phyloP scores from a whole-genome alignment of 2,113 vertebrate genomes.

The Electrona antarctica region DNA sequence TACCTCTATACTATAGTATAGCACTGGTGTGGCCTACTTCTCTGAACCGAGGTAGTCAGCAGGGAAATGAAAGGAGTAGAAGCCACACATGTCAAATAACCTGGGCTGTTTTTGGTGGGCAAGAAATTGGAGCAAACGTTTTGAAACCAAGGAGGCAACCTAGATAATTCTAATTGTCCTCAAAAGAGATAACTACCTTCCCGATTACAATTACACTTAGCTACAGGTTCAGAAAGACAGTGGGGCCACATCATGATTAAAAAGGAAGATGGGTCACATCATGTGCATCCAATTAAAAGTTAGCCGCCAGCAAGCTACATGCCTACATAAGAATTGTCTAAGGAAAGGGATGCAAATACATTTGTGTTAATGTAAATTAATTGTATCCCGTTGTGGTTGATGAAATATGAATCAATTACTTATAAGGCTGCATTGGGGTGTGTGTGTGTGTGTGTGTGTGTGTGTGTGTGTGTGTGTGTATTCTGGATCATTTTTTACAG shows the following conservation, averaged over 20 bases:
- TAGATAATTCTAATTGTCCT: slow-evolving; percentile 69
- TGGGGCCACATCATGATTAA: background rate
- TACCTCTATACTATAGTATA: slow-evolving; percentile 43
- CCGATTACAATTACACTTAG: background rate
- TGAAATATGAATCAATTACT: slow-evolving; percentile 72
- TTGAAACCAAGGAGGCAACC: slow-evolving; percentile 66
- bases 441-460: no score
- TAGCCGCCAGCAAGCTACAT: background rate
- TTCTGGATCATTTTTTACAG: slow-evolving; percentile 5
- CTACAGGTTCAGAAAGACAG: no score
- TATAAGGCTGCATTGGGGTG: slow-evolving; percentile 53
- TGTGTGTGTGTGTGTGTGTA: no score
- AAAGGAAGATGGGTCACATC: background rate
- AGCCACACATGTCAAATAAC: slow-evolving; percentile 75
- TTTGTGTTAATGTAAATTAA: slow-evolving; percentile 30
- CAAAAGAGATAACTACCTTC: slow-evolving; percentile 42
- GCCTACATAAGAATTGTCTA: background rate
- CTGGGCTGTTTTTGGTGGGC: slow-evolving; percentile 58
- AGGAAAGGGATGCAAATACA: background rate
- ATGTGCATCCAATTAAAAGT: background rate
- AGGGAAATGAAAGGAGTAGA: slow-evolving; percentile 72
- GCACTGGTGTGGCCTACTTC: slow-evolving; percentile 68
- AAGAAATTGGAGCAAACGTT: slow-evolving; percentile 71
- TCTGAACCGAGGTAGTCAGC: slow-evolving; percentile 70
- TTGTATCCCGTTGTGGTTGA: slow-evolving; percentile 55